Percentiles rank a stretch among this genome's conserved stretches.
phyloP scores from a whole-genome alignment of 2,113 vertebrate species.

The Bufo gargarizans region DNA sequence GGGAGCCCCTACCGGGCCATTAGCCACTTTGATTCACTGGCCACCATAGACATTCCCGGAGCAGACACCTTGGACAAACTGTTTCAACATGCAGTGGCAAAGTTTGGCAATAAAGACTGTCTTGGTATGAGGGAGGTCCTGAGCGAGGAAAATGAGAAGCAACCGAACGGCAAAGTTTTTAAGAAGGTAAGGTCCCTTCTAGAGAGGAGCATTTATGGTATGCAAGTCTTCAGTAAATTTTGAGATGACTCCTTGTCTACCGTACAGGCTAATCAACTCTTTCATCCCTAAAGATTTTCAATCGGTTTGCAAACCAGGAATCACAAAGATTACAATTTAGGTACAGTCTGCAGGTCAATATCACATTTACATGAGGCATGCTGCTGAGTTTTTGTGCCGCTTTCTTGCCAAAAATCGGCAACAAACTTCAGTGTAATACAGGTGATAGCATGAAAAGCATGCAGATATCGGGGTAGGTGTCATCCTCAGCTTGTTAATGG shows the following conservation, averaged over 20 bases:
- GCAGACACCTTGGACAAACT: conserved; percentile 93
- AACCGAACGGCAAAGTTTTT: conserved; percentile 93
- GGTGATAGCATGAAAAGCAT: no score
- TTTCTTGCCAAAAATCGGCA: no score
- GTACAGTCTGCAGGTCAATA: no score
- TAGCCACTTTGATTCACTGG: conserved; percentile 83
- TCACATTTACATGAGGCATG: no score
- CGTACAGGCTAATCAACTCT: no score
- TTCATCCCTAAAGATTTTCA: no score
- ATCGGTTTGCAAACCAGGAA: no score
- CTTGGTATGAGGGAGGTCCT: conserved; percentile 90
- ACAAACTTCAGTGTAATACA: no score
- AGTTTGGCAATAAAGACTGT: conserved; percentile 80
- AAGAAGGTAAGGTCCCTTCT: conserved; percentile 83
- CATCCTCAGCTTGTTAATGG: no score
- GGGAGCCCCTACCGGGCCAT: conserved; percentile 92
- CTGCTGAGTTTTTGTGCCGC: no score
- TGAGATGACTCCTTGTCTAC: background rate
- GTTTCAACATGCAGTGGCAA: conserved; percentile 83
- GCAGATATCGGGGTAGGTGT: no score
- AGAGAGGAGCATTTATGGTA: background rate
- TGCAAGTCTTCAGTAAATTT: background rate
- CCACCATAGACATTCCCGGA: conserved; percentile 85
- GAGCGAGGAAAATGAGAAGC: conserved; percentile 91
- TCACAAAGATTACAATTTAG: no score